A percentile compares a stretch with the other conserved stretches of the same genome.
Conservation (phyloP, 2,888 invertebrate genomes). For the Oegoconia quadripuncta region DNA sequence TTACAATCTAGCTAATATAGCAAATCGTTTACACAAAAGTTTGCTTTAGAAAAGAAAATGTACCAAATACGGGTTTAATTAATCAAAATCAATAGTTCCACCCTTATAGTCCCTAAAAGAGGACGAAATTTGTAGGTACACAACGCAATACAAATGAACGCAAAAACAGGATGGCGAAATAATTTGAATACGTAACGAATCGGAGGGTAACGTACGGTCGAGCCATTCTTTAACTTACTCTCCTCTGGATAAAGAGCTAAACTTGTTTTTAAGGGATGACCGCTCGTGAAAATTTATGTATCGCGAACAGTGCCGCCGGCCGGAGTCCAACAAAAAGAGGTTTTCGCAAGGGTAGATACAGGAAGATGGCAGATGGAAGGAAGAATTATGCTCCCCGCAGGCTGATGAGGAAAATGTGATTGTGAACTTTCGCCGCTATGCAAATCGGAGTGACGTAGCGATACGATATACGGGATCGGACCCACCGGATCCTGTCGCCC, state of each 20-base stretch:
- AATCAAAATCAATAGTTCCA: constrained; percentile 48
- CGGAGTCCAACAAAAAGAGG: constrained; percentile 67
- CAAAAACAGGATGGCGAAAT: constrained; percentile 71
- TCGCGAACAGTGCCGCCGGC: constrained; percentile 72
- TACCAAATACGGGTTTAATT: constrained; percentile 37
- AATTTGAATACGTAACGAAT: constrained; percentile 78
- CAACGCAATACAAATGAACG: constrained; percentile 58
- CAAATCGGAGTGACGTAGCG: constrained; percentile 67
- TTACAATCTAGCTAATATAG: no score
- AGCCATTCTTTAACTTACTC: constrained; percentile 74
- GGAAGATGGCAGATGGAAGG: constrained; percentile 75
- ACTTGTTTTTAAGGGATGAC: constrained; percentile 80
- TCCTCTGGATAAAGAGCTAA: constrained; percentile 74
- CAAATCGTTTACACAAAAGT: neutral
- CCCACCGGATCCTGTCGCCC: constrained; percentile 44
- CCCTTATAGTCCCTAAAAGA: constrained; percentile 38
- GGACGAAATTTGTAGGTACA: constrained; percentile 45
- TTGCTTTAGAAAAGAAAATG: neutral
- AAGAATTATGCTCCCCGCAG: constrained; percentile 75
- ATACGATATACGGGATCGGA: constrained; percentile 49
- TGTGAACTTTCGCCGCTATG: constrained; percentile 75
- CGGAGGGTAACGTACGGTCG: constrained; percentile 66
- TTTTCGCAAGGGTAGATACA: constrained; percentile 66
- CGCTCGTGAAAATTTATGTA: constrained; percentile 78
- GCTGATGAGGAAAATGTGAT: constrained; percentile 78